Evolutionary conservation across 2,797 vertebrate species (phyloP), one percentile per base, ranked within the genome.

Genomic region (Tamandua tetradactyla): DNA sequence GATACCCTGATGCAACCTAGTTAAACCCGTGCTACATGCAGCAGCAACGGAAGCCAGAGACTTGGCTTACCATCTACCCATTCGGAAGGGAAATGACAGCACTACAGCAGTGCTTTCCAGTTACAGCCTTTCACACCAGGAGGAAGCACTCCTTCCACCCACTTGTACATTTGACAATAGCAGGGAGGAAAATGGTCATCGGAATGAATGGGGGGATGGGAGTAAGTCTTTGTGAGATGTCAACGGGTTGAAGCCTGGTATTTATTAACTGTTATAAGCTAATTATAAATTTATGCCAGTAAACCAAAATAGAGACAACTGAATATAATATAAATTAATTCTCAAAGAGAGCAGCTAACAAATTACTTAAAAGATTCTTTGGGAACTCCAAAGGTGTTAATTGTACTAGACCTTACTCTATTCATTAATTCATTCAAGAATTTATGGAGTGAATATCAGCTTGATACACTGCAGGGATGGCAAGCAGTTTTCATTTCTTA

Each of bases 241-340:
- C 1, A 59, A 42, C 27, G 40, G 84, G 13, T 57, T 40, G 76
- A 76, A 96, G 47, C 35, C 52, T 89, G 78, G 4, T 75, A 7
- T 84, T 95, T 86, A 92, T 72, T 92, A 89, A 76, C 61, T 40
- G 2, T 85, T 84, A 30, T 74, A 88, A 94, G 44, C 59, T 94
- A 92, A 95, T 78, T n/a, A 85, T 32, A 37, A 79, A 81, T 74
- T 61, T 85, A 64, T 93, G 61, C 85, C 86, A 74, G 68, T 32
- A 74, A n/a, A 49, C 84, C 64, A 78, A 90, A 92, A 85, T 22
- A 95, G 89, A 95, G 76, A 85, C 55, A 82, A 85, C 12, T 81
- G 80, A 59, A 20, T 71, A 79, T 91, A 72, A 84, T 88, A 57
- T 90, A 40, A 49, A 89, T 64, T 86, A 62, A 84, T 85, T 92